Percentiles rank a stretch among this genome's conserved stretches.
These are phyloP conservation scores for Pteruthius melanotis DNA, from an alignment of 2,113 vertebrate genomes.

Conservation along the genomic window DNA sequence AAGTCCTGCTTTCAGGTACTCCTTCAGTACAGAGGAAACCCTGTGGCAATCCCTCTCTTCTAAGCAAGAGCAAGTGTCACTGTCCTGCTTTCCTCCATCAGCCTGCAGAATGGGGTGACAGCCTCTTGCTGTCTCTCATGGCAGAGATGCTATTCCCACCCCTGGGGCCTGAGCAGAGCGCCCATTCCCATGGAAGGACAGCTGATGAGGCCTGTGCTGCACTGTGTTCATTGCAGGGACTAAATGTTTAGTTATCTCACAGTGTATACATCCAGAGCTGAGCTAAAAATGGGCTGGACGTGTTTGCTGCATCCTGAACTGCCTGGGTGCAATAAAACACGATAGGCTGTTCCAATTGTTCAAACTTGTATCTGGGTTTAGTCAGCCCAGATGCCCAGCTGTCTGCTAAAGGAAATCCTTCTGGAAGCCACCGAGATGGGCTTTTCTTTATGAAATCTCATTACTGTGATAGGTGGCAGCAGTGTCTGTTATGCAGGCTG, in stretches of 20 bases:
- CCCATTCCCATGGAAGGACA: background rate
- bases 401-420: slow-evolving; percentile 19
- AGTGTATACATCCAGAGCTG: background rate
- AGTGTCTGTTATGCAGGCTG: background rate
- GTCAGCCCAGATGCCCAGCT: background rate
- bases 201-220: background rate
- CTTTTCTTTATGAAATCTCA: slow-evolving; percentile 20
- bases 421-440: background rate
- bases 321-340: background rate
- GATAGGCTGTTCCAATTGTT: background rate
- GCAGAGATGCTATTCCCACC: background rate
- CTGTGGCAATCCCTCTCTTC: background rate
- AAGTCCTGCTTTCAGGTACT: background rate
- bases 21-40: background rate
- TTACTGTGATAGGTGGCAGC: slow-evolving; percentile 29
- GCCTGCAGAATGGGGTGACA: background rate
- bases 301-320: background rate
- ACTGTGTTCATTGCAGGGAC: background rate
- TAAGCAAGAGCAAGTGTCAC: background rate
- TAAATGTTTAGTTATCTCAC: background rate
- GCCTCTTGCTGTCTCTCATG: background rate
- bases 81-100: background rate
- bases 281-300: background rate
- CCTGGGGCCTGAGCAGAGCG: background rate
- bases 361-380: background rate